Percentiles rank a stretch among this genome's conserved stretches.
These are phyloP conservation scores for Leucophenga montana DNA, from an alignment of 2,888 invertebrate species.

Conservation along the genomic window DNA sequence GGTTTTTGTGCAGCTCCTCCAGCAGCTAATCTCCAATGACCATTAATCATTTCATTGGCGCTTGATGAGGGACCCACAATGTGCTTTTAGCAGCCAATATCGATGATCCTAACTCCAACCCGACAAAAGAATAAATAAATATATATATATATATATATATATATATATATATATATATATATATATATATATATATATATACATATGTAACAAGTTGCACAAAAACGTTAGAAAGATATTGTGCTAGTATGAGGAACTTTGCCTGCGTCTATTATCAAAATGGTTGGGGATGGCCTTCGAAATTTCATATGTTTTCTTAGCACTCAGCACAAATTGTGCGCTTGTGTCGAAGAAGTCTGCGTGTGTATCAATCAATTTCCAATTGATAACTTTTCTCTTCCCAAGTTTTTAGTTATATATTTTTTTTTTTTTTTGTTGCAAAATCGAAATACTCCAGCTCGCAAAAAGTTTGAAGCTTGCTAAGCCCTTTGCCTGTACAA, in stretches of 20 bases:
- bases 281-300: neutral
- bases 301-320: neutral
- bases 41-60: slow-evolving; percentile 63
- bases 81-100: slow-evolving; percentile 11
- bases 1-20: neutral
- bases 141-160: neutral
- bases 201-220: no score
- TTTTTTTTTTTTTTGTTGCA: neutral
- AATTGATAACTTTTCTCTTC: slow-evolving; percentile 52
- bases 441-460: neutral
- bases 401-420: neutral
- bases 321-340: slow-evolving; percentile 1
- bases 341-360: slow-evolving; percentile 21
- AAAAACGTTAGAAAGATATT: no score
- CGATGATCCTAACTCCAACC: neutral
- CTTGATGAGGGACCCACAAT: slow-evolving; percentile 4
- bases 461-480: slow-evolving; percentile 17
- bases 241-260: no score
- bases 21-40: slow-evolving; percentile 59
- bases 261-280: no score
- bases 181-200: no score
- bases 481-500: slow-evolving; percentile 16
- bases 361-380: slow-evolving; percentile 64
- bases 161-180: no score
- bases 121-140: neutral